These are phyloP conservation scores for Proteles cristata DNA, from an alignment of 2,113 vertebrate species.

Conservation along the genomic window DNA sequence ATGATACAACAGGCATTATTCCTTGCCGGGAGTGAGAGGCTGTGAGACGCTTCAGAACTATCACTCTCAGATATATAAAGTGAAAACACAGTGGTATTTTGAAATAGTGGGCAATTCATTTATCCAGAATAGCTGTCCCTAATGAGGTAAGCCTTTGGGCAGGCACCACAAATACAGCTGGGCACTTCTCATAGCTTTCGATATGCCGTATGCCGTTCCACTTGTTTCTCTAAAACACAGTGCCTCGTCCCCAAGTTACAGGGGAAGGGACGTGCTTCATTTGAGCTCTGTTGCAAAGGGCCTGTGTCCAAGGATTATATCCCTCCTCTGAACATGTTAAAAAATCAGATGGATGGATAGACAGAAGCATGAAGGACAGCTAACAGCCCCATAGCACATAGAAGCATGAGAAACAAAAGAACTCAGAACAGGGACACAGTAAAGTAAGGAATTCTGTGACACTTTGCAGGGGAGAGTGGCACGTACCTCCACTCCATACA, in stretches of 20 bases:
- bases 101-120: background rate
- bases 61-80: background rate
- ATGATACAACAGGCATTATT: background rate
- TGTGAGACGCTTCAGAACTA: background rate
- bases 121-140: background rate
- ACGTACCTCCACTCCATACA: rapidly evolving
- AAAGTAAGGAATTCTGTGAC: background rate
- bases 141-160: background rate
- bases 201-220: rapidly evolving
- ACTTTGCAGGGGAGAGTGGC: rapidly evolving
- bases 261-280: background rate
- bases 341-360: background rate
- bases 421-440: background rate
- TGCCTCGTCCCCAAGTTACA: background rate
- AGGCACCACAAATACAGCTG: no score
- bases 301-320: background rate
- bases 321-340: background rate
- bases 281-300: background rate
- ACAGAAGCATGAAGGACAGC: background rate
- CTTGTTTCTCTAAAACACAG: background rate
- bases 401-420: background rate
- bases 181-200: background rate
- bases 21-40: background rate
- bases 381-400: background rate
- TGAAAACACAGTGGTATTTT: background rate